These are phyloP conservation scores for Ophion costatus DNA, from an alignment of 2,888 invertebrate species.

Conservation along the genomic window DNA sequence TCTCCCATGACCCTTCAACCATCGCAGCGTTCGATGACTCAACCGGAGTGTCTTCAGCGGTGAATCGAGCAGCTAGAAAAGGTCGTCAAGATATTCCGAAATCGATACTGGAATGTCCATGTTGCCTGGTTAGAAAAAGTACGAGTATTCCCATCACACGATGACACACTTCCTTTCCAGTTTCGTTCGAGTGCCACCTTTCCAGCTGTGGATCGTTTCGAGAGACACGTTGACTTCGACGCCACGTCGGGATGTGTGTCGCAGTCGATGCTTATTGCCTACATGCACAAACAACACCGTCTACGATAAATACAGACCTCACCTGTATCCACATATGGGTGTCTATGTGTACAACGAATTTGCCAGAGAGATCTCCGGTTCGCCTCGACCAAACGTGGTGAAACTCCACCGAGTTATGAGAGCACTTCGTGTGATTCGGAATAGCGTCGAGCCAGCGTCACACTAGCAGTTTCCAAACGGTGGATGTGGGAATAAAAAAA, in stretches of 20 bases:
- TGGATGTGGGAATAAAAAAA: neutral
- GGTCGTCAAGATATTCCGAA: neutral
- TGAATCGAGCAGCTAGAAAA: neutral
- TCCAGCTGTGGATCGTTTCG: neutral
- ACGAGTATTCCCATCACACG: conserved; percentile 4
- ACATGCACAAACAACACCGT: neutral
- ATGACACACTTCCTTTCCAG: conserved; percentile 36
- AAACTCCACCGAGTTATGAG: conserved; percentile 50
- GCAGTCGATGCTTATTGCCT: neutral
- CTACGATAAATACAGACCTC: conserved; percentile 1
- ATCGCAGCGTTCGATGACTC: neutral
- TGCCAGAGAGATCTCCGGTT: conserved; percentile 39
- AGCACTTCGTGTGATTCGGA: conserved; percentile 53
- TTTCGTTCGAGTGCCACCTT: conserved; percentile 5
- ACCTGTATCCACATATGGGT: neutral
- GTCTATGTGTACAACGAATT: conserved; percentile 8
- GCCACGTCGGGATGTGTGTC: neutral
- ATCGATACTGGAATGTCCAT: neutral
- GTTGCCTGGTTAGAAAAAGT: neutral
- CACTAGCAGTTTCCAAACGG: conserved; percentile 1
- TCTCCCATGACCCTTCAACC: neutral
- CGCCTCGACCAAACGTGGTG: conserved; percentile 26
- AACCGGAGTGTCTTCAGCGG: neutral
- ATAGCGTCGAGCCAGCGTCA: conserved; percentile 50
- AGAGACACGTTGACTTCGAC: conserved; percentile 11